Evolutionary conservation across 2,888 invertebrate species (phyloP).

Genomic region (Nomada flava): DNA sequence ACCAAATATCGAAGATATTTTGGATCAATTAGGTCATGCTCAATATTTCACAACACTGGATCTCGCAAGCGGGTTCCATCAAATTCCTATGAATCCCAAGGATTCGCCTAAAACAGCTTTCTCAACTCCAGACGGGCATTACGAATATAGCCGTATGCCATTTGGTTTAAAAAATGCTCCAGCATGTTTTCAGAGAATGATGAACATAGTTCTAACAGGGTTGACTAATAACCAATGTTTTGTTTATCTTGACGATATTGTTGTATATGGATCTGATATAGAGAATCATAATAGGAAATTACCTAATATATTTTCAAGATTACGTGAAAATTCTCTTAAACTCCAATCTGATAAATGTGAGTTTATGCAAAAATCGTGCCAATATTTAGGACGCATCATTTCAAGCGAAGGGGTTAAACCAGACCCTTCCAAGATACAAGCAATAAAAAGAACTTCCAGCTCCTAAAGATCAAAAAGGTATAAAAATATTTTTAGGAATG

Average conservation of each 20-base stretch:
- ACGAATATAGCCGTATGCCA: background rate
- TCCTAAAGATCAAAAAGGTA: too few species aligned
- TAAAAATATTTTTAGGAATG: too few species aligned
- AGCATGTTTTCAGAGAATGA: conserved; percentile 10
- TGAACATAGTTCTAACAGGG: conserved; percentile 7
- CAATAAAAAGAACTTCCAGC: too few species aligned
- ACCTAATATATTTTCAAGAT: too few species aligned
- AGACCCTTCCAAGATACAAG: conserved; percentile 41
- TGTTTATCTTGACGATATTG: too few species aligned
- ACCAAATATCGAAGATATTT: too few species aligned
- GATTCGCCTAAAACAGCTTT: conserved; percentile 6
- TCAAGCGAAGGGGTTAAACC: too few species aligned
- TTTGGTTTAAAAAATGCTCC: conserved; percentile 22
- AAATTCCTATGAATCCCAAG: background rate
- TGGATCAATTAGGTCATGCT: background rate
- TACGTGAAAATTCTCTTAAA: background rate
- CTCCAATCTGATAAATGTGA: conserved; percentile 1
- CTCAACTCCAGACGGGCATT: too few species aligned
- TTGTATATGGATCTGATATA: too few species aligned
- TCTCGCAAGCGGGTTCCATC: background rate
- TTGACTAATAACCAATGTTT: background rate
- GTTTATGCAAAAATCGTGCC: conserved; percentile 25
- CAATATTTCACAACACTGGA: background rate
- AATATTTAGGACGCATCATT: background rate
- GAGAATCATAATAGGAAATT: too few species aligned